Conservation (phyloP, 53 echinoderm and acorn worm genomes). For the Stichopus horrens region DNA sequence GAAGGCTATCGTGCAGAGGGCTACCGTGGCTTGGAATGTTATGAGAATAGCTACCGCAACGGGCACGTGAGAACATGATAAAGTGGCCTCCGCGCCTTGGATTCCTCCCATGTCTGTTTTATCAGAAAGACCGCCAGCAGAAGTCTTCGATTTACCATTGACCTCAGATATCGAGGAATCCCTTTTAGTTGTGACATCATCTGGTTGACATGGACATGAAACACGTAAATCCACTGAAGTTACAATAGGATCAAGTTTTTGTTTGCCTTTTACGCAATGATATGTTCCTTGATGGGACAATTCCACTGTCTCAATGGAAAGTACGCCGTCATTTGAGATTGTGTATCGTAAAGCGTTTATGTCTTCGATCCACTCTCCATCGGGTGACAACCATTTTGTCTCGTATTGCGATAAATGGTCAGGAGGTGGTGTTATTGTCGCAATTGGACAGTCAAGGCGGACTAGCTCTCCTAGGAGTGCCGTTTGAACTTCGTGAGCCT, state of each 20-base stretch:
- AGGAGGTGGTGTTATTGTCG: neutral
- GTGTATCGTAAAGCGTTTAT: constrained; percentile 22
- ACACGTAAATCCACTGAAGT: constrained; percentile 55
- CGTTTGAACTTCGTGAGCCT: neutral
- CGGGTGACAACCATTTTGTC: constrained; percentile 60
- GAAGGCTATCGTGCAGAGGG: constrained; percentile 67
- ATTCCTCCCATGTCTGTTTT: neutral
- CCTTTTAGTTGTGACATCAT: neutral
- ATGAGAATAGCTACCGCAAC: constrained; percentile 83
- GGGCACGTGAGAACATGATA: constrained; percentile 66
- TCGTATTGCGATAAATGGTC: neutral
- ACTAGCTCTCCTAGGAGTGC: neutral
- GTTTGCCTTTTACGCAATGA: constrained; percentile 51
- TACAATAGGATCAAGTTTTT: constrained; percentile 22
- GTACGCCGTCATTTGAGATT: constrained; percentile 35
- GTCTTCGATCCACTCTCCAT: constrained; percentile 44
- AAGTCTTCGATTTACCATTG: neutral
- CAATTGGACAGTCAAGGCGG: constrained; percentile 6
- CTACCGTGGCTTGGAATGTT: constrained; percentile 86
- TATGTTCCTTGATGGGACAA: constrained; percentile 52
- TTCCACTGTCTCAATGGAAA: constrained; percentile 36
- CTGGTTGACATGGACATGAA: constrained; percentile 56
- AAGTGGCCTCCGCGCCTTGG: neutral
- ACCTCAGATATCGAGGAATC: neutral
- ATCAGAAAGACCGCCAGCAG: neutral